These are phyloP conservation scores for Dioctria rufipes DNA, from an alignment of 2,888 invertebrate genomes.

Conservation along the genomic window DNA sequence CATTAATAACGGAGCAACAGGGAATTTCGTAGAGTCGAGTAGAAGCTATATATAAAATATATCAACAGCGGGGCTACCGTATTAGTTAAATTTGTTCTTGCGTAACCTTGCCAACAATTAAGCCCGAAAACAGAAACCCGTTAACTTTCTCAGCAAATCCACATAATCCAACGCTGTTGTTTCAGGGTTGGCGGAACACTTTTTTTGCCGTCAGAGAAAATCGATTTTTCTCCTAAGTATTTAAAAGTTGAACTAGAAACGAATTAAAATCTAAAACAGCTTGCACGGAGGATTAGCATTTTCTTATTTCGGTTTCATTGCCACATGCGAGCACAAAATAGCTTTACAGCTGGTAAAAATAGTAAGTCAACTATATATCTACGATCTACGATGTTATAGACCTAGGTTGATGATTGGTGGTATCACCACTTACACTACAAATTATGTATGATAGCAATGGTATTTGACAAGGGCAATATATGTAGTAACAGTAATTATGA, in stretches of 20 bases:
- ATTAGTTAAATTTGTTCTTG: slow-evolving; percentile 30
- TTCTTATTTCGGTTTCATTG: neutral
- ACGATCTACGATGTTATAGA: too few relatives aligned
- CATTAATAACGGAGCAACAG: neutral
- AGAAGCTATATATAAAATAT: too few relatives aligned
- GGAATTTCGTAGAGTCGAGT: too few relatives aligned
- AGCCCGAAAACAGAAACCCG: neutral
- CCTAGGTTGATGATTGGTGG: too few relatives aligned
- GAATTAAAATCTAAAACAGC: too few relatives aligned
- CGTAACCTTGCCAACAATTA: slow-evolving; percentile 23
- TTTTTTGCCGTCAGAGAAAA: slow-evolving; percentile 3
- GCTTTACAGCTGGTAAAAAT: too few relatives aligned
- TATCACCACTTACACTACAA: too few relatives aligned
- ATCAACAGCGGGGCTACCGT: too few relatives aligned
- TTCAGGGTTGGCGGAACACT: slow-evolving; percentile 1
- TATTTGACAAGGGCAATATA: neutral
- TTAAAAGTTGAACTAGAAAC: neutral
- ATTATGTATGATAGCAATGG: neutral
- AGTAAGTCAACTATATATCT: too few relatives aligned
- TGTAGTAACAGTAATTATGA: neutral
- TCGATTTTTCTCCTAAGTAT: slow-evolving; percentile 31
- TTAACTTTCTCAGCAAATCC: neutral
- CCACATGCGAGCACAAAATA: neutral
- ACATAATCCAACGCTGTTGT: slow-evolving; percentile 8
- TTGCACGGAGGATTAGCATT: neutral